Evolutionary conservation across 2,888 invertebrate genomes (phyloP).

Genomic region (Eupeodes latifasciatus): DNA sequence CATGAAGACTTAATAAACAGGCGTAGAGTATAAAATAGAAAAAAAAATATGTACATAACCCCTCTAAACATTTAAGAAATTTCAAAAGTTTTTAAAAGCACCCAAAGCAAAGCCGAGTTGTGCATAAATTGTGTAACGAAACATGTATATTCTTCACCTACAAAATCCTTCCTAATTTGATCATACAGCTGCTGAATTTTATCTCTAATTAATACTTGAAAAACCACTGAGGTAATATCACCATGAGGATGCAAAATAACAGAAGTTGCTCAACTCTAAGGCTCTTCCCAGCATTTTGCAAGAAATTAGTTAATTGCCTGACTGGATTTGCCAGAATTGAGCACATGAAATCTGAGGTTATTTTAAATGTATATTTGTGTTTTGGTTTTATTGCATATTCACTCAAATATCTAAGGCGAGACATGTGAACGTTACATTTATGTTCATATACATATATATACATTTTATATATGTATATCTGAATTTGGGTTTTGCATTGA

Average conservation of each 20-base stretch:
- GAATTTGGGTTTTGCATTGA: neutral
- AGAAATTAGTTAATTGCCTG: constrained; percentile 21
- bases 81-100: neutral
- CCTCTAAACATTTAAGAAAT: neutral
- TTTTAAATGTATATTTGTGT: neutral
- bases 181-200: constrained; percentile 10
- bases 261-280: constrained; percentile 10
- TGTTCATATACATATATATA: neutral
- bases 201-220: constrained; percentile 41
- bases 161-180: constrained; percentile 38
- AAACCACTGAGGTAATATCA: constrained; percentile 43
- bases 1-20: neutral
- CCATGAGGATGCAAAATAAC: constrained; percentile 26
- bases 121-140: neutral
- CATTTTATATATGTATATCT: neutral
- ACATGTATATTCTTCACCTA: neutral
- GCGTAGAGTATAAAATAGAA: neutral
- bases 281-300: neutral
- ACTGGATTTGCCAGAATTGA: constrained; percentile 12
- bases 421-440: neutral
- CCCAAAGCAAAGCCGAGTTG: neutral
- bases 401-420: neutral
- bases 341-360: neutral
- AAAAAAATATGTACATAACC: neutral
- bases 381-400: constrained; percentile 8